phyloP scores from a whole-genome alignment of 2,113 vertebrate genomes.

The Rhinolophus sinicus region DNA sequence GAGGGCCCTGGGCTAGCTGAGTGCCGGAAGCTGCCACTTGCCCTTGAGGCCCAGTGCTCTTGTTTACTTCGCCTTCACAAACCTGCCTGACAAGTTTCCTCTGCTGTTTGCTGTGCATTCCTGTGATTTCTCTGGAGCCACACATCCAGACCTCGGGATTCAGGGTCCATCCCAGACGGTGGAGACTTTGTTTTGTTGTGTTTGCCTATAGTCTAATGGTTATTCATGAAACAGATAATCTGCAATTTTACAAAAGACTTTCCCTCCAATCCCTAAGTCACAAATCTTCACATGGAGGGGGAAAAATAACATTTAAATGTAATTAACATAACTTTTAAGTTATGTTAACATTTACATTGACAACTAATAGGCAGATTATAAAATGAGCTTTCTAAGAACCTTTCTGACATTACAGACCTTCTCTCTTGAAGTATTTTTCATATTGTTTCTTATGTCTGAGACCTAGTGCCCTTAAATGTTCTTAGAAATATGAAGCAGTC shows the following conservation, averaged over 20 bases:
- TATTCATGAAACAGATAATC: not conserved
- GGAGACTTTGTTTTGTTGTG: not conserved
- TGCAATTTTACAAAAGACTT: not conserved
- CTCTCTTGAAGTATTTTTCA: not conserved
- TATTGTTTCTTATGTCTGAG: not conserved
- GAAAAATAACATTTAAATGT: not conserved
- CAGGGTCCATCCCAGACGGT: not conserved
- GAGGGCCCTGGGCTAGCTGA: not conserved
- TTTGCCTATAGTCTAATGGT: not conserved
- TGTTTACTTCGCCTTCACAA: constrained; percentile 59
- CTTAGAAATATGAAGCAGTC: not conserved
- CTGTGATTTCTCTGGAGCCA: constrained; percentile 28
- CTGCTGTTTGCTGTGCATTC: constrained; percentile 31
- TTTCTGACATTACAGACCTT: not conserved
- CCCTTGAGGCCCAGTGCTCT: constrained; percentile 34
- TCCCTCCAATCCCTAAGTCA: not conserved
- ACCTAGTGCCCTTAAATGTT: not conserved
- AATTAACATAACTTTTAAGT: not conserved
- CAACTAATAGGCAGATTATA: not conserved
- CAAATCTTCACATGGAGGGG: not conserved
- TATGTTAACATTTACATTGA: not conserved
- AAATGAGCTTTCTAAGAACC: not conserved
- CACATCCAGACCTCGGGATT: constrained; percentile 18
- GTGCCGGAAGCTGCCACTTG: not conserved
- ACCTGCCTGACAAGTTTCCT: constrained; percentile 53